Conservation (phyloP, 2,888 invertebrate species). For the Pammene aurita region DNA sequence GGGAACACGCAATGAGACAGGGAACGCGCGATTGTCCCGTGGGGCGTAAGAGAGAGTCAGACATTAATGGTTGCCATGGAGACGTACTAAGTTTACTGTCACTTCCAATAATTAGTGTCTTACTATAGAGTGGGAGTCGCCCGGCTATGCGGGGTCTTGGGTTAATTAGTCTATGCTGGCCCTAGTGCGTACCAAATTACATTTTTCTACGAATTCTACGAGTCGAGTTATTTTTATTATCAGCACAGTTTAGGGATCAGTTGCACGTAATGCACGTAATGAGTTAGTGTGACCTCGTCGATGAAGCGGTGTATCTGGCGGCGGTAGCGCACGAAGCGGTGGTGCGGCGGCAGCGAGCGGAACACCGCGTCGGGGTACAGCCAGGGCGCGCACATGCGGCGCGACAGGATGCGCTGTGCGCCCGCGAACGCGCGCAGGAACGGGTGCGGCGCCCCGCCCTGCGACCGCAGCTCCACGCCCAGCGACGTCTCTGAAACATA, state of each 20-base stretch:
- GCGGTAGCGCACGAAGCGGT: conserved; percentile 37
- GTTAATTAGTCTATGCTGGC: too few species aligned
- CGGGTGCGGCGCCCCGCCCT: conserved; percentile 27
- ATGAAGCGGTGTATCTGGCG: conserved; percentile 6
- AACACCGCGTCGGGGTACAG: conserved; percentile 42
- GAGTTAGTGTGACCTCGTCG: conserved; percentile 12
- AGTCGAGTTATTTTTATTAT: background rate
- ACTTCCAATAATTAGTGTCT: too few species aligned
- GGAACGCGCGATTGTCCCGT: too few species aligned
- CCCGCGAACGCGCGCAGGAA: conserved; percentile 34
- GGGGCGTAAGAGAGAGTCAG: too few species aligned
- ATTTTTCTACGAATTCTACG: too few species aligned
- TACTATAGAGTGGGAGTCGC: too few species aligned
- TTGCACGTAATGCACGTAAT: too few species aligned
- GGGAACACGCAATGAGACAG: too few species aligned
- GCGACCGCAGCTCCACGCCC: conserved; percentile 4
- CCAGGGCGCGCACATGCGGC: conserved; percentile 41
- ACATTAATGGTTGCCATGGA: too few species aligned
- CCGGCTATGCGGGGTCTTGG: too few species aligned
- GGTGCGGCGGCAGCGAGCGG: conserved; percentile 40
- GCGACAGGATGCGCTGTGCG: conserved; percentile 38
- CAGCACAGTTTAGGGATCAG: background rate
- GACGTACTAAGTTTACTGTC: too few species aligned
- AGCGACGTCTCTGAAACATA: conserved; percentile 5
- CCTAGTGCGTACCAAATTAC: too few species aligned